Evolutionary conservation across 2,797 vertebrate species (phyloP).

Genomic region (Botia almorhae): DNA sequence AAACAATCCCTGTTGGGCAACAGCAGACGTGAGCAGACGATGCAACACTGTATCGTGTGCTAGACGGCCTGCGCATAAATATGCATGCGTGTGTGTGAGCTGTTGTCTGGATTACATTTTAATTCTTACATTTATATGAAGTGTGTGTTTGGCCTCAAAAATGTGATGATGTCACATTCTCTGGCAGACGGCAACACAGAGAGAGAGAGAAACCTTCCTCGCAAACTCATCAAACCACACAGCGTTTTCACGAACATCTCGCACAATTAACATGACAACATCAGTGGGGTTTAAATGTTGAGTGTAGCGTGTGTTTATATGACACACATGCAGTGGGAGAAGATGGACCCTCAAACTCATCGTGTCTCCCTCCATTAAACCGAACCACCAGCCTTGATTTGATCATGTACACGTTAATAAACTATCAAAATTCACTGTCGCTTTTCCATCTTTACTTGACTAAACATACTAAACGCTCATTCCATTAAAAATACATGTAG

Average conservation of each 20-base stretch:
- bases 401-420: background rate
- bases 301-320: slow-evolving; percentile 6
- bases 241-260: background rate
- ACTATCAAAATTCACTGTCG: slow-evolving; percentile 7
- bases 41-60: slow-evolving; percentile 60
- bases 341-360: background rate
- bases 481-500: too few relatives aligned
- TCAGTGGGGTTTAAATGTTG: slow-evolving; percentile 21
- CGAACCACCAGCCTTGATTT: slow-evolving; percentile 10
- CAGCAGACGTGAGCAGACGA: slow-evolving; percentile 78
- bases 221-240: background rate
- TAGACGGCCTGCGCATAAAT: slow-evolving; percentile 50
- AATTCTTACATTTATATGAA: slow-evolving; percentile 54
- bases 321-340: background rate
- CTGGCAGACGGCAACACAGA: slow-evolving; percentile 41
- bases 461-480: too few relatives aligned
- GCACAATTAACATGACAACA: slow-evolving; percentile 13
- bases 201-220: slow-evolving; percentile 15
- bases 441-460: background rate
- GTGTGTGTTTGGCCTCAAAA: slow-evolving; percentile 50
- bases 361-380: slow-evolving; percentile 15
- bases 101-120: slow-evolving; percentile 53
- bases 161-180: slow-evolving; percentile 54
- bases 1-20: slow-evolving; percentile 84
- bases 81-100: slow-evolving; percentile 45